phyloP scores from a whole-genome alignment of 2,797 vertebrate species.

The Zalophus californianus region DNA sequence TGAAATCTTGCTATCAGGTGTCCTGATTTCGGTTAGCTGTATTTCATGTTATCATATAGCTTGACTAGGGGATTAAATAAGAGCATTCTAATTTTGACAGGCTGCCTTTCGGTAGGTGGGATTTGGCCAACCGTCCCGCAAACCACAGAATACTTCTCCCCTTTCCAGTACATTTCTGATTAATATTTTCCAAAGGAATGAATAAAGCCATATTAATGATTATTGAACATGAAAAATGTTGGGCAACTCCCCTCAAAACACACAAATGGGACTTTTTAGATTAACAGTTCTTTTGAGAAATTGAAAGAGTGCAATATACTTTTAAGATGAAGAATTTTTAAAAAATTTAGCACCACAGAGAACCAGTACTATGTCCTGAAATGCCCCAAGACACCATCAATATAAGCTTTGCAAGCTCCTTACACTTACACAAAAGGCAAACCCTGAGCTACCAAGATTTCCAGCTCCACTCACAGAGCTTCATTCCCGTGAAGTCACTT shows the following conservation, averaged over 20 bases:
- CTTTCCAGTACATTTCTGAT: not conserved
- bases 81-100: constrained; percentile 59
- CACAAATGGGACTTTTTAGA: not conserved
- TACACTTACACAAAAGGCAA: not conserved
- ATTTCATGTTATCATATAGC: constrained; percentile 61
- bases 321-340: constrained; percentile 44
- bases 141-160: not conserved
- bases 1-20: constrained; percentile 59
- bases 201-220: constrained; percentile 26
- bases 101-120: not conserved
- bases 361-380: constrained; percentile 25
- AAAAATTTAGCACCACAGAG: not conserved
- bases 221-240: not conserved
- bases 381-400: constrained; percentile 31
- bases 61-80: constrained; percentile 70
- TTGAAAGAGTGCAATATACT: not conserved
- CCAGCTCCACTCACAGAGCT: not conserved
- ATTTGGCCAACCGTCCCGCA: not conserved
- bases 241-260: not conserved
- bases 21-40: constrained; percentile 57
- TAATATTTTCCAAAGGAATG: constrained; percentile 10
- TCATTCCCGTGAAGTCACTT: constrained; percentile 50
- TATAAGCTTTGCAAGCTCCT: constrained; percentile 12
- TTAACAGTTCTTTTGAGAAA: constrained; percentile 39
- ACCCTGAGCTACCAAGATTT: not conserved